Conservation (phyloP, 1,140 invertebrate species). For the Battus philenor region DNA sequence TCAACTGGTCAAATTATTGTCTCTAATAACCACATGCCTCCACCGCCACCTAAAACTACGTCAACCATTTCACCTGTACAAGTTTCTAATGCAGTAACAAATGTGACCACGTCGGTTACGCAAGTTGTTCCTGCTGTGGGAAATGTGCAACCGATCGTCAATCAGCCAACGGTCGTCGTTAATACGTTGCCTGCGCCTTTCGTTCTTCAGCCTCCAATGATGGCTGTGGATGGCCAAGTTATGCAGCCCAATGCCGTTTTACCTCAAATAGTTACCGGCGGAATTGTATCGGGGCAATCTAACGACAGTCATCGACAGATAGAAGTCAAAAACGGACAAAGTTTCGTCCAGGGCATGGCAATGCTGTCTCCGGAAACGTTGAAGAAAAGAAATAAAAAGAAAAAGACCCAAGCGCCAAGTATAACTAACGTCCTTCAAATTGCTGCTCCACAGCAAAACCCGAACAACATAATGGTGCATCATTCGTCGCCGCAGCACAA, state of each 20-base stretch:
- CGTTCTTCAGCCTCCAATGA: conserved; percentile 85
- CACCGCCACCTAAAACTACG: conserved; percentile 79
- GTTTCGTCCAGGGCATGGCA: conserved; percentile 75
- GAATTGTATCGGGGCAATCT: conserved; percentile 78
- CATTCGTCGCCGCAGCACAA: conserved; percentile 74
- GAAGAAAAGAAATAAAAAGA: conserved; percentile 85
- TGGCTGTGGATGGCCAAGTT: conserved; percentile 81
- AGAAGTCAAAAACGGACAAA: conserved; percentile 67
- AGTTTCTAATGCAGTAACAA: conserved; percentile 81
- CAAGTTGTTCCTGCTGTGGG: conserved; percentile 77
- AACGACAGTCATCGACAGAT: conserved; percentile 57
- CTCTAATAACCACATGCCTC: conserved; percentile 80
- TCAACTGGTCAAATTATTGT: conserved; percentile 85
- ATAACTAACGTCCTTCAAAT: conserved; percentile 86
- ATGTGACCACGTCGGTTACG: conserved; percentile 82
- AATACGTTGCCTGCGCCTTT: conserved; percentile 89
- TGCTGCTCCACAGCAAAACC: conserved; percentile 77
- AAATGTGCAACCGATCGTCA: conserved; percentile 58
- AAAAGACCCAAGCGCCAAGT: conserved; percentile 82
- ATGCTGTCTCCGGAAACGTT: conserved; percentile 82
- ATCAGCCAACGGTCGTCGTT: conserved; percentile 87
- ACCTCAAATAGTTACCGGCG: conserved; percentile 81
- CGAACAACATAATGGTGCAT: conserved; percentile 65
- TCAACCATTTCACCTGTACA: conserved; percentile 81
- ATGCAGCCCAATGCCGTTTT: conserved; percentile 82